Base-by-base conservation (phyloP, 2,797 vertebrate species). In the Melanotaenia parkinsoni region DNA sequence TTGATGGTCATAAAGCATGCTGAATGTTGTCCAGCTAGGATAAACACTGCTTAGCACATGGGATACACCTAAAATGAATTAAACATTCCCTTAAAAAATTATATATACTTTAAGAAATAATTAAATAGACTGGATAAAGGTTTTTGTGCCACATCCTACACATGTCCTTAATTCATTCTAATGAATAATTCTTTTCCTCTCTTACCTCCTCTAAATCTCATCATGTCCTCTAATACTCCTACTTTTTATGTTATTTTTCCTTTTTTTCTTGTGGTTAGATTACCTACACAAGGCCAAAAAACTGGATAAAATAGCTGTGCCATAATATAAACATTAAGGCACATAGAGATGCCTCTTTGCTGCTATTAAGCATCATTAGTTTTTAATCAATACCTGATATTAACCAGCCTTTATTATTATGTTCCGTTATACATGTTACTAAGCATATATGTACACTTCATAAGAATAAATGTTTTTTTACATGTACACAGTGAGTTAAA, bases 121-220 rank as follows among this genome's bases (percentile, higher is more conserved):
- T 35, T 32, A 58, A 56, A 71, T 58, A 61, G 40, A 37, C 30
- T 67, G 16, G 5, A 30, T 5, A 28, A 28, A 6, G 60, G 62
- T 78, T 85, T 50, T 73, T 65, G 62, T 51, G 35, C 47, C 20
- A 37, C 61, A 82, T 74, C 87, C 80, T 71, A 79, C 82, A 74
- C 67, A 14, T 61, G 13, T 63, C 53, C 76, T 76, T 59, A 64
- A 33, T 64, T 77, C 50, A 57, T 51, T 77, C 60, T 77, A 76
- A 72, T 85, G 80, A 89, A 30, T 86, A 63, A 82, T 71, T 56
- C 32, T 33, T 33, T 33, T 14, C 62, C 33, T 70, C 66, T 66
- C 69, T 70, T 33, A 32, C 53, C 28, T 30, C 53, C 8, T 56
- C 53, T 30, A 45, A 26, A 45, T 76, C 63, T 80, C 68, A 32